Base-by-base conservation (phyloP, 2,797 vertebrate species). In the Anguilla marmorata region DNA sequence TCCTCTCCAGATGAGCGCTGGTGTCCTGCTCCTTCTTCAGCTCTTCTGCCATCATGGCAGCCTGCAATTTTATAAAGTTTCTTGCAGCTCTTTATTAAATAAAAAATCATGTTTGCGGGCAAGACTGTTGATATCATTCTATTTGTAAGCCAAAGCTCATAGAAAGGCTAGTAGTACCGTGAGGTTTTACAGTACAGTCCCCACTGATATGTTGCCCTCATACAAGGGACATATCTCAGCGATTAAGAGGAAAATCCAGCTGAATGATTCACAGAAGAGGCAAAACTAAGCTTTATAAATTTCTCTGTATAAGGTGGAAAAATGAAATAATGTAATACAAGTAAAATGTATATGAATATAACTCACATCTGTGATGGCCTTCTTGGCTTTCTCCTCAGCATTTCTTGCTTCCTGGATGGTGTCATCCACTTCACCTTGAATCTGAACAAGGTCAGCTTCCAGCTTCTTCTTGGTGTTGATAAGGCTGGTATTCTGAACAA, bases 331-430 rank as follows among this genome's bases (percentile, higher is more conserved):
- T 24, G 52, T 69, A 63, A 76, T 8, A 3, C 41, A 50, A 74
- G 30, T 0, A 84, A 52, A 3, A 21, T 7, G 27, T 60, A 37
- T 2, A 3, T 60, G 12, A 79, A 0, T 85, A 0, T 50, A 27
- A 58, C 97, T 97, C 90, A 99, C 97, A 88, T 98, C 97, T 63
- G 97, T 98, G 91, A 99, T 97, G 1, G 97, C 97, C 89, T 98
- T 98, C 94, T 98, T 99, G 89, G 97, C 97, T 88, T 98, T 99
- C 7, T 99, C 97, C 84, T 98, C 98, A 54, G 97, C 97, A 48
- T 98, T 98, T 90, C 96, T 96, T 89, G 97, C 94, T 90, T 98
- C 98, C 91, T 98, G 97, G 56, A 97, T 89, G 33, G 95, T 88
- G 87, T 97, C 97, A 33, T 98, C 97, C 8, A 98, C 94, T 91